Conservation (phyloP, 2,113 vertebrate species). For the Hippocampus abdominalis region DNA sequence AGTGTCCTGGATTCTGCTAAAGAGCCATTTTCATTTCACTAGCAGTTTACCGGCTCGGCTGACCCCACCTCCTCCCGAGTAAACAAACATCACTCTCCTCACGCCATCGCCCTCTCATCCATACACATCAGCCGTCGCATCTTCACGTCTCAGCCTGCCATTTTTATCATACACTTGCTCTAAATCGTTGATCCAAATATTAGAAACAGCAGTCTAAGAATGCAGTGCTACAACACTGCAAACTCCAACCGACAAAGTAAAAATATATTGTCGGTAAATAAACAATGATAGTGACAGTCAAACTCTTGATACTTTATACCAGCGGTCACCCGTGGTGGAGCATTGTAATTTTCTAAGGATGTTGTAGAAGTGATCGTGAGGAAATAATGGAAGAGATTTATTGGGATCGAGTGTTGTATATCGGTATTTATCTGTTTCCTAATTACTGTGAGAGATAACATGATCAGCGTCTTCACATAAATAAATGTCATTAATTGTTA, state of each 20-base stretch:
- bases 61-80: slow-evolving; percentile 58
- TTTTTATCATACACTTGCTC: slow-evolving; percentile 9
- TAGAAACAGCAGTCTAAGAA: background rate
- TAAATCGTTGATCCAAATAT: background rate
- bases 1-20: slow-evolving; percentile 80
- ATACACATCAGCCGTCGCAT: slow-evolving; percentile 56
- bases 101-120: slow-evolving; percentile 52
- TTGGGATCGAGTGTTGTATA: no score
- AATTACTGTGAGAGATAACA: no score
- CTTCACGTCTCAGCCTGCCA: slow-evolving; percentile 23
- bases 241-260: background rate
- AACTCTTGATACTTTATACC: background rate
- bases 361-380: no score
- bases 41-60: slow-evolving; percentile 68
- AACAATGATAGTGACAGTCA: background rate
- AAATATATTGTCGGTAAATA: background rate
- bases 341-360: no score
- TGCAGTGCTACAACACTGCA: background rate
- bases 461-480: no score
- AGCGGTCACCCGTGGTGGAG: no score
- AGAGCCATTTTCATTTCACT: slow-evolving; percentile 82
- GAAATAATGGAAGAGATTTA: no score
- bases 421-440: no score
- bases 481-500: no score
- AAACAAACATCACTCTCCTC: slow-evolving; percentile 62